These are phyloP conservation scores for honey bee (Apis mellifera) DNA, from an alignment of 1,140 invertebrate species.

Conservation along the genomic window Amel_HAv3.1 CM009931.2:2003001-2003500, in stretches of 20 bases:
- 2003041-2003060: background rate
- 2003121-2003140: slow-evolving; percentile 34
- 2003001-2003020: background rate
- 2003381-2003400: background rate
- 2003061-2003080: background rate
- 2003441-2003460: slow-evolving; percentile 9
- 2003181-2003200: slow-evolving; percentile 7
- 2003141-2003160: slow-evolving; percentile 42
- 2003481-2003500: slow-evolving; percentile 40
- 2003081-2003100: slow-evolving; percentile 40
- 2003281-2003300: background rate
- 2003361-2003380: slow-evolving; percentile 17
- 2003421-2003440: slow-evolving; percentile 17
- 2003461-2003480: slow-evolving; percentile 27
- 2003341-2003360: slow-evolving; percentile 20
- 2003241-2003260: background rate
- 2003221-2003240: slow-evolving; percentile 5
- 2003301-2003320: slow-evolving; percentile 35
- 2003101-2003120: slow-evolving; percentile 7
- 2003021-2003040: background rate
- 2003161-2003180: slow-evolving; percentile 9
- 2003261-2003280: background rate
- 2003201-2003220: slow-evolving; percentile 33
- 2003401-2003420: slow-evolving; percentile 25
- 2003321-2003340: slow-evolving; percentile 32